Conservation (phyloP, 2,113 vertebrate genomes). For the Tympanuchus pallidicinctus region DNA sequence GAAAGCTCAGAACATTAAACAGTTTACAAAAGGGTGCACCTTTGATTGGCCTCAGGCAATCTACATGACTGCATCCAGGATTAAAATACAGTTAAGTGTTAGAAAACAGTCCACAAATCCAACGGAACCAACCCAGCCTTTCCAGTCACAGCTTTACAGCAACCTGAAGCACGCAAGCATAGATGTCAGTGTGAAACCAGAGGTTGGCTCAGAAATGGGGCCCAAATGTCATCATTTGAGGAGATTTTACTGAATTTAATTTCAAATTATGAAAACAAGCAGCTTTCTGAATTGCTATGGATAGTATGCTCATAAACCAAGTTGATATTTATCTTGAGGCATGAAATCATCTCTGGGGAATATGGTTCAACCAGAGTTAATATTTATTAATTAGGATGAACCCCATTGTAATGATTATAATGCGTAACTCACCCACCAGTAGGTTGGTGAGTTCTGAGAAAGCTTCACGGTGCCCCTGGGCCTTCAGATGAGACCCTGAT, state of each 20-base stretch:
- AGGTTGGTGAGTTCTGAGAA: background rate
- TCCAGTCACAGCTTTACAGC: background rate
- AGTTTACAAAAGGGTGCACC: constrained; percentile 14
- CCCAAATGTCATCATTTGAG: background rate
- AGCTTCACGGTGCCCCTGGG: background rate
- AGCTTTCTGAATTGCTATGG: background rate
- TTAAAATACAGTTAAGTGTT: background rate
- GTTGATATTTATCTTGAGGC: background rate
- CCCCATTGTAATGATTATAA: background rate
- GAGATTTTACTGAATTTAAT: background rate
- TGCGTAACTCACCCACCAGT: background rate
- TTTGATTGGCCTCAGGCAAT: background rate
- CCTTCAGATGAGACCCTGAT: background rate
- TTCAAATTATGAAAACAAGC: background rate
- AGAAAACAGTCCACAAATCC: background rate
- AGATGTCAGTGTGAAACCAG: fast-evolving
- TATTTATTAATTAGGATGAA: background rate
- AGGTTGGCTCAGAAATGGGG: background rate
- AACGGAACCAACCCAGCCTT: background rate
- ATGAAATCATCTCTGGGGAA: background rate
- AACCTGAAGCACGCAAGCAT: background rate
- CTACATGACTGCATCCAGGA: background rate
- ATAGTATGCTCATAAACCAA: background rate
- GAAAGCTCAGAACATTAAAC: background rate
- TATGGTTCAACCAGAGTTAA: background rate